These are phyloP conservation scores for Paradoxurus hermaphroditus DNA, from an alignment of 2,113 vertebrate species.

Conservation along the genomic window DNA sequence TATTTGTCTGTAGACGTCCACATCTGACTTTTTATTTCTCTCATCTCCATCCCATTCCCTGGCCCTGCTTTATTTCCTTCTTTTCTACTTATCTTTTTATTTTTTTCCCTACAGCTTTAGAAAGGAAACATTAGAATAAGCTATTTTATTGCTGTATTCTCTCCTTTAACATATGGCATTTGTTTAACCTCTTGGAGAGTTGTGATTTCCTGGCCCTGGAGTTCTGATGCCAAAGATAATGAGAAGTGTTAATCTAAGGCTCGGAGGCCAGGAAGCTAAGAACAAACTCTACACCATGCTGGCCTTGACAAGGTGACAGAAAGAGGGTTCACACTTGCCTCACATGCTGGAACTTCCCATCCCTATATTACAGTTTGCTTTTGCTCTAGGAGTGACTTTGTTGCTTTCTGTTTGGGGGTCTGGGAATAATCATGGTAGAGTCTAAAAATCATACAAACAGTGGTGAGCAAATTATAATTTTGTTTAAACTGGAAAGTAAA, in stretches of 20 bases:
- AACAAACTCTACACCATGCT: not conserved
- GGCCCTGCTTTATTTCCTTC: not conserved
- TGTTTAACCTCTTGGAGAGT: conserved; percentile 62
- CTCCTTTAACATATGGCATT: conserved; percentile 58
- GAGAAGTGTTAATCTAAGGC: conserved; percentile 39
- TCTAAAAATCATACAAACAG: not conserved
- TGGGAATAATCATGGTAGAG: not conserved
- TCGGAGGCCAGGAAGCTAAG: not conserved
- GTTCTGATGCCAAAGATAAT: conserved; percentile 33
- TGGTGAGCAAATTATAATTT: not conserved
- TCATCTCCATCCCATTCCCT: not conserved
- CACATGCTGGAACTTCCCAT: accelerated
- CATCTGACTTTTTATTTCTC: conserved; percentile 15
- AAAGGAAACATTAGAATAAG: conserved; percentile 60
- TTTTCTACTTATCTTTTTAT: not conserved
- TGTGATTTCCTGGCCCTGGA: conserved; percentile 37
- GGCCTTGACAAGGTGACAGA: not conserved
- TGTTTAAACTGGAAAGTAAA: not conserved
- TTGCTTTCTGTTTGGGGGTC: not conserved
- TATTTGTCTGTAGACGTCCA: conserved; percentile 20
- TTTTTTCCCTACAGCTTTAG: not conserved
- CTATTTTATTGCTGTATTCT: conserved; percentile 49
- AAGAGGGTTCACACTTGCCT: not conserved
- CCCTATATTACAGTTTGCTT: not conserved
- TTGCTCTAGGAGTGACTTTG: not conserved